Evolutionary conservation across 2,797 vertebrate species (phyloP).

Genomic region (Pterois miles): DNA sequence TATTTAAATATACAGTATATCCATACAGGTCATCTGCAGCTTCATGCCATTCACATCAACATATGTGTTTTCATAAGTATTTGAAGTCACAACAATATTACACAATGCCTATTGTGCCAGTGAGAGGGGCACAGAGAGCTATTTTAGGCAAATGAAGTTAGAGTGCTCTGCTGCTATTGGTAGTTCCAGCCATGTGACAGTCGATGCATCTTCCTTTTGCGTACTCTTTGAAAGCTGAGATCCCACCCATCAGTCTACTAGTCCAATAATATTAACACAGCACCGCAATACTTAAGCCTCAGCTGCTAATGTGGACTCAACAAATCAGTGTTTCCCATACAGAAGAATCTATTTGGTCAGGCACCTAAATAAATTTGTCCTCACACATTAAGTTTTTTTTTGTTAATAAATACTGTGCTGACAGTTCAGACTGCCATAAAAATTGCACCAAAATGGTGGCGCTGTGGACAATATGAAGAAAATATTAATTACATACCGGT

Average conservation of each 20-base stretch:
- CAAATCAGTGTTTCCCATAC: not conserved
- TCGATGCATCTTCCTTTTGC: not conserved
- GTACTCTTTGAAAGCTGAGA: not conserved
- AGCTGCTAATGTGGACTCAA: not conserved
- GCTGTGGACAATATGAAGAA: too few species aligned
- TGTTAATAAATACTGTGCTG: not conserved
- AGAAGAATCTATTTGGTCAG: not conserved
- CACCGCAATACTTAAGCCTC: not conserved
- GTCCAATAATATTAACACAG: not conserved
- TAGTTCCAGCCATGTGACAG: not conserved
- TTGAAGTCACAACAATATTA: constrained; percentile 10
- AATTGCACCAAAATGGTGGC: not conserved
- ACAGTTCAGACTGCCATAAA: not conserved
- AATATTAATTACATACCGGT: too few species aligned
- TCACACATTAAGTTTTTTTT: not conserved
- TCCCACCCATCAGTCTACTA: not conserved
- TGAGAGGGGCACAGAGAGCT: not conserved
- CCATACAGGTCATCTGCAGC: not conserved
- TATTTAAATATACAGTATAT: not conserved
- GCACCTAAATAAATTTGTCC: not conserved
- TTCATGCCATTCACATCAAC: not conserved
- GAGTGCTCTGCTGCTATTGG: not conserved
- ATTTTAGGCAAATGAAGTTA: constrained; percentile 26
- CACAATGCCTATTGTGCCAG: constrained; percentile 13
- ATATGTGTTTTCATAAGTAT: not conserved